These are phyloP conservation scores for Steromphala cineraria DNA, from an alignment of 2,888 invertebrate species.

Conservation along the genomic window DNA sequence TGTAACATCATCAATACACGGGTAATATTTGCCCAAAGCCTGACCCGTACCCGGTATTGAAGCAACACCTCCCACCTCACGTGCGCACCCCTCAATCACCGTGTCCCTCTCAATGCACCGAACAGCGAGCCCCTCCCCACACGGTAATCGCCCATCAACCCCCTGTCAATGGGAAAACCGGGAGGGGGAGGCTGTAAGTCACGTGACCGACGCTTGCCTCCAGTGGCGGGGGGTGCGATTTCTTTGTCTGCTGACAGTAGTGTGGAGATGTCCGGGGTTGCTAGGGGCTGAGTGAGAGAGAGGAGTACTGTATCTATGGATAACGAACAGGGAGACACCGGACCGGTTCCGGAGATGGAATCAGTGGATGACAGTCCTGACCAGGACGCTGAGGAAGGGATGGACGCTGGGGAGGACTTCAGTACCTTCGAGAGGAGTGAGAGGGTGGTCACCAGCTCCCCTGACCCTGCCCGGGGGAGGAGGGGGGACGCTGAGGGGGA, in stretches of 20 bases:
- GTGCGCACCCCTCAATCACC: background rate
- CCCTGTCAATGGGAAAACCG: background rate
- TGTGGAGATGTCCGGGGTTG: background rate
- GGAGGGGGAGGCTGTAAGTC: background rate
- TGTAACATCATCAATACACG: too few species aligned
- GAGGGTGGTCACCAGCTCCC: background rate
- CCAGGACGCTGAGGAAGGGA: background rate
- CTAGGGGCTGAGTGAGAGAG: background rate
- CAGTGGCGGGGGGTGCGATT: background rate
- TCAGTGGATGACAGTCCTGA: background rate
- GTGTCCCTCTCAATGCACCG: background rate
- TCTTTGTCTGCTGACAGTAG: background rate
- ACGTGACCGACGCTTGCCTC: conserved; percentile 1
- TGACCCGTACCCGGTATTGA: too few species aligned
- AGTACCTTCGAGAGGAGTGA: background rate
- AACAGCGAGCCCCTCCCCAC: background rate
- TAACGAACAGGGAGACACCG: background rate
- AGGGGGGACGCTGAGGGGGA: background rate
- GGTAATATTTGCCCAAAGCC: too few species aligned
- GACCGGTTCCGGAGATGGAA: background rate
- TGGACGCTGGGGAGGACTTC: background rate
- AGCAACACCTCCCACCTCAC: background rate
- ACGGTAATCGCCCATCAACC: background rate
- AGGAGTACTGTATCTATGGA: background rate
- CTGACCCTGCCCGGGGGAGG: background rate